Evolutionary conservation across 2,113 vertebrate genomes (phyloP).

Genomic region (Etia nguti): DNA sequence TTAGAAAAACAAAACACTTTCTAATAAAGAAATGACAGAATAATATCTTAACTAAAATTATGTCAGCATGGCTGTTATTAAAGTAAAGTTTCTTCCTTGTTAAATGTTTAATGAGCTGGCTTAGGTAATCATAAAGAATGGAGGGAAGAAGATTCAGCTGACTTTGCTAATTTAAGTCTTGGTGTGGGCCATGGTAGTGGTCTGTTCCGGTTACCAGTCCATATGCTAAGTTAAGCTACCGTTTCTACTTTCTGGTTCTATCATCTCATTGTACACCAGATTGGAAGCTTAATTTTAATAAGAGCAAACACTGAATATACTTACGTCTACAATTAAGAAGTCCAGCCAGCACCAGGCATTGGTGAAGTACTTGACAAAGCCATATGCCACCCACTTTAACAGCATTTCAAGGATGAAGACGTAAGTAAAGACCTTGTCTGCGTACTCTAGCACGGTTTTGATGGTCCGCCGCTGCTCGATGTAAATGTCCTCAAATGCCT

Average conservation of each 20-base stretch:
- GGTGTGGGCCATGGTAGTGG: neutral
- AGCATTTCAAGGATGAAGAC: conserved; percentile 98
- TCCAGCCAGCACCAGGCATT: conserved; percentile 99
- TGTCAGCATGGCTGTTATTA: neutral
- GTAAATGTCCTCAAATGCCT: conserved; percentile 98
- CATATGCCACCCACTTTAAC: conserved; percentile 97
- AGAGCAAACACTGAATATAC: conserved; percentile 52
- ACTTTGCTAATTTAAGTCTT: neutral
- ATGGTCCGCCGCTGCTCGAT: conserved; percentile 91
- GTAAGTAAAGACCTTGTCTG: conserved; percentile 98
- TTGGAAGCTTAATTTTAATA: neutral
- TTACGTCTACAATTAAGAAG: conserved; percentile 96
- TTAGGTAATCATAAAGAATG: neutral
- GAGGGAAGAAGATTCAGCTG: neutral
- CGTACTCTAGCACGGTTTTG: conserved; percentile 92
- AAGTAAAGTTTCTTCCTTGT: neutral
- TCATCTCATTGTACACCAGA: neutral
- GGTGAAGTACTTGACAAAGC: conserved; percentile 95
- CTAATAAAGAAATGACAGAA: neutral
- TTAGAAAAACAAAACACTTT: neutral
- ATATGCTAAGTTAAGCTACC: neutral
- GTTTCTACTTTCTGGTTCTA: neutral
- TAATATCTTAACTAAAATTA: neutral
- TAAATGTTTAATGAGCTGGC: neutral
- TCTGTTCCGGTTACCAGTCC: neutral